Base-by-base conservation (phyloP, 2,113 vertebrate genomes). In the Australoheros scitulus region DNA sequence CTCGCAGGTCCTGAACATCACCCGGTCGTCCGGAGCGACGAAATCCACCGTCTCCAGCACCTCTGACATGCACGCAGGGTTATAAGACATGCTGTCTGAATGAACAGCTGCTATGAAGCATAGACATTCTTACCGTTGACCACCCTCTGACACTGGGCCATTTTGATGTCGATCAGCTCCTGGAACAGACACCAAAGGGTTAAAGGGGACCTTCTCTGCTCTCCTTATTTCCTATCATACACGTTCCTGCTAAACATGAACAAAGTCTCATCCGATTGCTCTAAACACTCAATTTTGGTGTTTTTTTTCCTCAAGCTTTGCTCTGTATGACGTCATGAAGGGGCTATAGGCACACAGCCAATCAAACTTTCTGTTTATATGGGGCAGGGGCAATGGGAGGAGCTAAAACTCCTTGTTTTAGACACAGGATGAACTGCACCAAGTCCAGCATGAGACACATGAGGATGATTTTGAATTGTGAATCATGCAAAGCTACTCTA, bases 81-180 rank as follows among this genome's bases (percentile, higher is more conserved):
- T 65, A 32, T 50, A 4, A 60, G 7, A 32, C 52, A 61, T 5
- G 18, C 15, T 22, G n/a, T 36, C 38, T 58, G 38, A 64, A 24
- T 36, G 6, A 64, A 5, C 0, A 5, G 72, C 52, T 1, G 0
- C 4, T 9, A 0, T 6, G 26, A 7, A 55, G 58, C 0, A 6
- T 38, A 50, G 15, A 2, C 41, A 43, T 4, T 63, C 96, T 96
- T 94, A 96, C 98, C 96, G 89, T 99, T 99, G 70, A 96, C 92
- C 74, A 98, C 93, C 89, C 98, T 94, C 56, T 95, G 96, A 95
- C 98, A 99, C 91, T 97, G 96, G 65, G 95, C 94, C 98, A 99
- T 99, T 84, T 99, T 98, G 59, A 99, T 96, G 87, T 99, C 98
- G 57, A 99, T 97, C 88, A 99, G 94, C 92, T 99, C 98, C 98